These are phyloP conservation scores for Eupeodes corollae DNA, from an alignment of 1,140 invertebrate species.

Conservation along the genomic window DNA sequence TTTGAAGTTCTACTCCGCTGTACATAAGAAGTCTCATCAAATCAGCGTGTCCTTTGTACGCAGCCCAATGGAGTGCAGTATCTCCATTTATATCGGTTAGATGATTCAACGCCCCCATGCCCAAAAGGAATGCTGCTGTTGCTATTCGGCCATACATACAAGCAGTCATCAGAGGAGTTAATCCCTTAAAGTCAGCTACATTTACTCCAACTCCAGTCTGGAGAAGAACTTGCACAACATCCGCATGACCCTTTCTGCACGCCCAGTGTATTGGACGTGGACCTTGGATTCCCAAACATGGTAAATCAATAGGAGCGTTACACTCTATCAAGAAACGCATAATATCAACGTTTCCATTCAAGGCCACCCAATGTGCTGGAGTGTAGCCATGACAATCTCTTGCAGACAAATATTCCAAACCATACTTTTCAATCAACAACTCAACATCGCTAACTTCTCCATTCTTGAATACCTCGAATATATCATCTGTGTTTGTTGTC, in stretches of 20 bases:
- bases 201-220: slow-evolving; percentile 82
- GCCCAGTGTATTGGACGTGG: slow-evolving; percentile 88
- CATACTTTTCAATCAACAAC: slow-evolving; percentile 62
- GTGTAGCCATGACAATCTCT: slow-evolving; percentile 86
- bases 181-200: slow-evolving; percentile 78
- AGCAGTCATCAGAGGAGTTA: slow-evolving; percentile 82
- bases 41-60: slow-evolving; percentile 81
- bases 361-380: slow-evolving; percentile 80
- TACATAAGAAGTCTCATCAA: slow-evolving; percentile 81
- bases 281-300: slow-evolving; percentile 76
- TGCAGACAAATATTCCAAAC: slow-evolving; percentile 55
- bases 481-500: slow-evolving; percentile 31
- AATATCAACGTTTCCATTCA: slow-evolving; percentile 74
- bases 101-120: slow-evolving; percentile 73
- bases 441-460: slow-evolving; percentile 64
- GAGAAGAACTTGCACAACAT: slow-evolving; percentile 63
- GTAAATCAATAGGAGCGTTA: slow-evolving; percentile 69
- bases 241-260: slow-evolving; percentile 71
- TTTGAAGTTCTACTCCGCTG: slow-evolving; percentile 50
- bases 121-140: slow-evolving; percentile 76
- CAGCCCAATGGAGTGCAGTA: slow-evolving; percentile 85
- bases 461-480: slow-evolving; percentile 36
- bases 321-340: slow-evolving; percentile 75
- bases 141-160: slow-evolving; percentile 87
- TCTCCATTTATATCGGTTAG: slow-evolving; percentile 85